A percentile compares a stretch with the other conserved stretches of the same genome.
Evolutionary conservation across 1,140 invertebrate species (phyloP).

Genomic region (Holcopasites calliopsidis): DNA sequence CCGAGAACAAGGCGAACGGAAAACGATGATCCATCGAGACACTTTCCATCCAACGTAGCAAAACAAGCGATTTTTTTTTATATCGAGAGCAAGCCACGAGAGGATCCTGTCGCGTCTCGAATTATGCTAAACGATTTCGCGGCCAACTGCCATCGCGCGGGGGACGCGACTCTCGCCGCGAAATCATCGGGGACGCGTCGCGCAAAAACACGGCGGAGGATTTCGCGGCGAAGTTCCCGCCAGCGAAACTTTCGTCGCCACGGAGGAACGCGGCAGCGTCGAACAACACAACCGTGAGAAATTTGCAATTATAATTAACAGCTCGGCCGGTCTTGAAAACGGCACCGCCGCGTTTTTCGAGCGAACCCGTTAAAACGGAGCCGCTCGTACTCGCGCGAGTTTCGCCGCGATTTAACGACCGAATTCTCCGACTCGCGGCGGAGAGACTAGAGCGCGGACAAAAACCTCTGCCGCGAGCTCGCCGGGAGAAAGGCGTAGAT

Average conservation of each 20-base stretch:
- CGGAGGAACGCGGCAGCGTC: background rate
- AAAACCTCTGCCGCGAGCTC: background rate
- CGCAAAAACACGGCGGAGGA: slow-evolving; percentile 26
- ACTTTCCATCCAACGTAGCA: slow-evolving; percentile 61
- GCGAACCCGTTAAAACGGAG: background rate
- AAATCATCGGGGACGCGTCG: slow-evolving; percentile 15
- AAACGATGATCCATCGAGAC: background rate
- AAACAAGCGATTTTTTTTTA: slow-evolving; percentile 69
- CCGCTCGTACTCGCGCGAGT: background rate
- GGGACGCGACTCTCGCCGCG: slow-evolving; percentile 23
- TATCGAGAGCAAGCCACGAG: slow-evolving; percentile 31
- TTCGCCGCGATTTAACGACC: slow-evolving; percentile 16
- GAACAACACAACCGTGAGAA: background rate
- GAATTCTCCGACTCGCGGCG: background rate
- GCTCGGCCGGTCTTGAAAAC: background rate
- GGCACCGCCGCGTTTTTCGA: background rate
- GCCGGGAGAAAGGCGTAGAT: background rate
- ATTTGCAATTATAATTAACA: slow-evolving; percentile 27
- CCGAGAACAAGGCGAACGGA: background rate
- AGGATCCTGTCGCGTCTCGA: slow-evolving; percentile 57
- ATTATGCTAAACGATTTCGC: slow-evolving; percentile 74
- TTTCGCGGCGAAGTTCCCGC: background rate
- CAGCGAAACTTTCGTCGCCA: slow-evolving; percentile 13
- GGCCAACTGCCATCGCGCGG: slow-evolving; percentile 34
- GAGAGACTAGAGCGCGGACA: background rate